phyloP scores from a whole-genome alignment of 2,888 invertebrate species.

The Orchestes rusci region DNA sequence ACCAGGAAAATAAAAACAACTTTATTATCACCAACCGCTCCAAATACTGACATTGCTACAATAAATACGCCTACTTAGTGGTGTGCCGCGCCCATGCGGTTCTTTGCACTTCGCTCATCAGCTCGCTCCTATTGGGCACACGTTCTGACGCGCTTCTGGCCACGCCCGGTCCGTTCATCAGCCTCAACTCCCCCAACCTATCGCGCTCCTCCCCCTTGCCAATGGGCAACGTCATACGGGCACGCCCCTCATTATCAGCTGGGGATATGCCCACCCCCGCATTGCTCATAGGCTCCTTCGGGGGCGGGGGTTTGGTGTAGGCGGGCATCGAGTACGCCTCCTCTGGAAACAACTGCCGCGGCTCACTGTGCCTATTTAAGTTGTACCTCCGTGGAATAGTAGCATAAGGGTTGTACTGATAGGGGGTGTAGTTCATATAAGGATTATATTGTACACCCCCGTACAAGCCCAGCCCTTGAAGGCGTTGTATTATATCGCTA shows the following conservation, averaged over 20 bases:
- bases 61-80: constrained; percentile 54
- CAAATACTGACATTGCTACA: too few relatives aligned
- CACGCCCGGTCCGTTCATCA: constrained; percentile 53
- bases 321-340: neutral
- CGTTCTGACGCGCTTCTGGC: constrained; percentile 79
- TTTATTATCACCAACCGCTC: too few relatives aligned
- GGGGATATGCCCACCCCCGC: constrained; percentile 56
- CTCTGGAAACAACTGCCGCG: constrained; percentile 30
- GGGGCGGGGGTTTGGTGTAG: too few relatives aligned
- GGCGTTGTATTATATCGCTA: too few relatives aligned
- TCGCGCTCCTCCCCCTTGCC: constrained; percentile 39
- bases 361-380: constrained; percentile 35
- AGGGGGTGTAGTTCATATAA: constrained; percentile 38
- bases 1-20: too few relatives aligned
- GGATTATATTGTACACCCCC: too few relatives aligned
- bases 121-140: constrained; percentile 76
- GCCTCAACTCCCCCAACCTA: constrained; percentile 45
- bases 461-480: too few relatives aligned
- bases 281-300: constrained; percentile 50
- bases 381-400: constrained; percentile 37
- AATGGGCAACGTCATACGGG: constrained; percentile 57
- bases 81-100: constrained; percentile 83
- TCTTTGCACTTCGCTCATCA: constrained; percentile 75
- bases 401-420: constrained; percentile 28
- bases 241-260: constrained; percentile 54